phyloP scores from a whole-genome alignment of 2,888 invertebrate species.

The Pasiphila rectangulata region DNA sequence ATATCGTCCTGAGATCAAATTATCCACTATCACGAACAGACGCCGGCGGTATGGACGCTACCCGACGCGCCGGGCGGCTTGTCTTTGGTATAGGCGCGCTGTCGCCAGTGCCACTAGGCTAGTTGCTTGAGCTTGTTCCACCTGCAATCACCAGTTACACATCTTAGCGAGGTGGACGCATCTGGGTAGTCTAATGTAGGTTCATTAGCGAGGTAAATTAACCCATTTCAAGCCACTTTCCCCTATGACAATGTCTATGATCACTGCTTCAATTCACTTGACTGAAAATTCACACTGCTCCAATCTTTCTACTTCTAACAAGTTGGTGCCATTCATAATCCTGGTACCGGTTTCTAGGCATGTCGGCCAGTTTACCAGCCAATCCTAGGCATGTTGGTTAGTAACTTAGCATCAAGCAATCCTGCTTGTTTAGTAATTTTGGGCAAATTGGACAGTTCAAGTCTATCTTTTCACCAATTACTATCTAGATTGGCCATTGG shows the following conservation, averaged over 20 bases:
- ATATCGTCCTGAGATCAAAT: slow-evolving; percentile 79
- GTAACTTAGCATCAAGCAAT: not conserved
- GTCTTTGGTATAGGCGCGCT: slow-evolving; percentile 75
- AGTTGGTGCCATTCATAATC: too few species aligned
- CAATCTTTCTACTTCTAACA: too few species aligned
- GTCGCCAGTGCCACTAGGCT: slow-evolving; percentile 80
- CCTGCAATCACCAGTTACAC: too few species aligned
- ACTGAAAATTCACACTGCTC: too few species aligned
- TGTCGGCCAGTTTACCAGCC: not conserved
- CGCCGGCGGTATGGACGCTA: slow-evolving; percentile 19
- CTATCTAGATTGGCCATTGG: too few species aligned
- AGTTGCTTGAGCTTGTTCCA: slow-evolving; percentile 88
- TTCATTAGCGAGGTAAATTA: not conserved
- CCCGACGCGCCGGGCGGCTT: slow-evolving; percentile 32
- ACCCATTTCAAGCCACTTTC: slow-evolving; percentile 69
- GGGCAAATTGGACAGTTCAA: not conserved
- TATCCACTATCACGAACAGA: slow-evolving; percentile 59
- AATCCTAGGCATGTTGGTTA: not conserved
- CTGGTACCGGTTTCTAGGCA: too few species aligned
- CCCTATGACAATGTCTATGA: slow-evolving; percentile 37
- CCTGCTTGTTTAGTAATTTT: not conserved
- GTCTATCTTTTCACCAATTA: not conserved
- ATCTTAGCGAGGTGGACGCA: too few species aligned
- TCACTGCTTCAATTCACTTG: slow-evolving; percentile 5
- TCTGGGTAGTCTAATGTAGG: not conserved